Evolutionary conservation across 2,888 invertebrate species (phyloP).

Genomic region (Melanotus villosus): DNA sequence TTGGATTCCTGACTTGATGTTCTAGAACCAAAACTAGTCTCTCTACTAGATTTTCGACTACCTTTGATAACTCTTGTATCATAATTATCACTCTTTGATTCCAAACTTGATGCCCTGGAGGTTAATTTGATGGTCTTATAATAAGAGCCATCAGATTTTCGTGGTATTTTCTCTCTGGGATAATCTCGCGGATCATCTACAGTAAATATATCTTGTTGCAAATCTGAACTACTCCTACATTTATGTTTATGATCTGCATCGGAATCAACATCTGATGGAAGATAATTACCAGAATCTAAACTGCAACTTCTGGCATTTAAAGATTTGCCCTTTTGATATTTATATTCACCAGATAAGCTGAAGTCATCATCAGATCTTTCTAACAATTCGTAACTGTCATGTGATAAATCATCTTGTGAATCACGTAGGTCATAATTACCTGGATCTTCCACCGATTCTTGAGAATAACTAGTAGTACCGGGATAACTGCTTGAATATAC

Average conservation of each 20-base stretch:
- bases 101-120: conserved; percentile 79
- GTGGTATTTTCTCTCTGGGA: conserved; percentile 79
- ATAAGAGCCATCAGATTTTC: conserved; percentile 81
- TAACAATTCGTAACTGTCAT: conserved; percentile 89
- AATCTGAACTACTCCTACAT: conserved; percentile 78
- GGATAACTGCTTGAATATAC: conserved; percentile 91
- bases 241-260: conserved; percentile 73
- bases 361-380: conserved; percentile 81
- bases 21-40: conserved; percentile 70
- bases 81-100: conserved; percentile 79
- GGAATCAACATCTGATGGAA: conserved; percentile 82
- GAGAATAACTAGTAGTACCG: conserved; percentile 79
- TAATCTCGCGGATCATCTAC: conserved; percentile 83
- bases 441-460: conserved; percentile 77
- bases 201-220: conserved; percentile 83
- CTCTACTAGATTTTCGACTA: conserved; percentile 65
- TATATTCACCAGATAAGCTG: conserved; percentile 65
- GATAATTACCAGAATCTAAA: conserved; percentile 83
- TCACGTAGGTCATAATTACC: conserved; percentile 76
- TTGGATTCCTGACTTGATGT: conserved; percentile 79
- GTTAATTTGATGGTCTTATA: conserved; percentile 79
- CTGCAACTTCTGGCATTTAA: conserved; percentile 76
- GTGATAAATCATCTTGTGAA: conserved; percentile 89
- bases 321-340: conserved; percentile 60
- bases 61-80: conserved; percentile 75